A percentile compares a stretch with the other conserved stretches of the same genome.
Evolutionary conservation across 2,888 invertebrate genomes (phyloP).

Genomic region (Seira sanloemensis): DNA sequence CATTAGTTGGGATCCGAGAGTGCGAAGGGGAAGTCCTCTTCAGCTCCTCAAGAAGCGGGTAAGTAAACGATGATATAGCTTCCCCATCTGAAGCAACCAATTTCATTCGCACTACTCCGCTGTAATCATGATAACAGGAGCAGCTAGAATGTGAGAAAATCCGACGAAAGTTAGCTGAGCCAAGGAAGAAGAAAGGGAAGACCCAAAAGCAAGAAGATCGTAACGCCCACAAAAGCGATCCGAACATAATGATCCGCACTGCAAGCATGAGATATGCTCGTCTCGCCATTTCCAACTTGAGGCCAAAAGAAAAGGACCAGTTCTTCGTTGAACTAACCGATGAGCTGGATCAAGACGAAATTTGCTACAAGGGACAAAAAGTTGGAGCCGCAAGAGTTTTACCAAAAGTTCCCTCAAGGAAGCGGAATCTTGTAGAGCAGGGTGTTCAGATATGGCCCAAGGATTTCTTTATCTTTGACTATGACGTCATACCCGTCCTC

Average conservation of each 20-base stretch:
- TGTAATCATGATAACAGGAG: slow-evolving; percentile 20
- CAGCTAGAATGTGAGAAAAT: slow-evolving; percentile 57
- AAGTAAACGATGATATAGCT: background rate
- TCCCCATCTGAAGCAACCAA: background rate
- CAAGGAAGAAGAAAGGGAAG: slow-evolving; percentile 22
- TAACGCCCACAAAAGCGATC: slow-evolving; percentile 17
- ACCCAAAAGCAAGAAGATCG: background rate
- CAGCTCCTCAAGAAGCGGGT: slow-evolving; percentile 26
- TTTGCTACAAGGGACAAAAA: slow-evolving; percentile 54
- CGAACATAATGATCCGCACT: slow-evolving; percentile 39
- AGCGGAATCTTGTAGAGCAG: slow-evolving; percentile 59
- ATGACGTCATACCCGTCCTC: slow-evolving; percentile 63
- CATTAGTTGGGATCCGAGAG: slow-evolving; percentile 57
- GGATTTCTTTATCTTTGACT: slow-evolving; percentile 67
- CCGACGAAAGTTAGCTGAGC: slow-evolving; percentile 31
- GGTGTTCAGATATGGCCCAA: slow-evolving; percentile 63
- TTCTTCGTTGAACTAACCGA: slow-evolving; percentile 61
- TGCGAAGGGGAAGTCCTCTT: slow-evolving; percentile 46
- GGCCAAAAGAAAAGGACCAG: slow-evolving; percentile 60
- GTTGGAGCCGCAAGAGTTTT: slow-evolving; percentile 43
- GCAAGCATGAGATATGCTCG: slow-evolving; percentile 47
- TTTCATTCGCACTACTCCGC: background rate
- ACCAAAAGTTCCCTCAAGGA: slow-evolving; percentile 54
- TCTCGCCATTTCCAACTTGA: slow-evolving; percentile 51
- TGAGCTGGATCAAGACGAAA: slow-evolving; percentile 50